These are phyloP conservation scores for Saguinus midas DNA, from an alignment of 2,113 vertebrate genomes.

Conservation along the genomic window DNA sequence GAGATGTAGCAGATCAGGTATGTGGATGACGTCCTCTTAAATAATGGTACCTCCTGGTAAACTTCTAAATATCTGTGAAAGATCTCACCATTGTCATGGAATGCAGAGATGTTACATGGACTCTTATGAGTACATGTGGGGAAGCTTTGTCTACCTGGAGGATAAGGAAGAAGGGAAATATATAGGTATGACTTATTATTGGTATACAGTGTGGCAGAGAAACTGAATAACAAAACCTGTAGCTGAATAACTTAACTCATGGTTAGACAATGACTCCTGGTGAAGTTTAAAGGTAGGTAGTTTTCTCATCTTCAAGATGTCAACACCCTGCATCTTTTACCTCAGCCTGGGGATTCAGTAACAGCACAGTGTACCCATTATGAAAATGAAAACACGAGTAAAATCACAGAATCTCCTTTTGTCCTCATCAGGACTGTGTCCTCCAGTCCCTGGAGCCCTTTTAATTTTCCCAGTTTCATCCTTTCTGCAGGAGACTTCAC, in stretches of 20 bases:
- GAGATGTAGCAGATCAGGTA: conserved; percentile 87
- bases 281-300: neutral
- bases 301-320: neutral
- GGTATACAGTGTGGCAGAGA: neutral
- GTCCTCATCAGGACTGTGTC: neutral
- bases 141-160: neutral
- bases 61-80: neutral
- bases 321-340: neutral
- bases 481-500: neutral
- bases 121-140: neutral
- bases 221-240: neutral
- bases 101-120: neutral
- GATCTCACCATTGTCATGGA: neutral
- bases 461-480: neutral
- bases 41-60: neutral
- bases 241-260: neutral
- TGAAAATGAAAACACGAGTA: neutral
- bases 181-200: neutral
- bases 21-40: conserved; percentile 23
- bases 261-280: neutral
- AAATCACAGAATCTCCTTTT: neutral
- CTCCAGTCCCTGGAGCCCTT: neutral
- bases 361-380: neutral
- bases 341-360: neutral
- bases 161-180: neutral